Base-by-base conservation (phyloP, 2,113 vertebrate genomes). In the Neofelis nebulosa region DNA sequence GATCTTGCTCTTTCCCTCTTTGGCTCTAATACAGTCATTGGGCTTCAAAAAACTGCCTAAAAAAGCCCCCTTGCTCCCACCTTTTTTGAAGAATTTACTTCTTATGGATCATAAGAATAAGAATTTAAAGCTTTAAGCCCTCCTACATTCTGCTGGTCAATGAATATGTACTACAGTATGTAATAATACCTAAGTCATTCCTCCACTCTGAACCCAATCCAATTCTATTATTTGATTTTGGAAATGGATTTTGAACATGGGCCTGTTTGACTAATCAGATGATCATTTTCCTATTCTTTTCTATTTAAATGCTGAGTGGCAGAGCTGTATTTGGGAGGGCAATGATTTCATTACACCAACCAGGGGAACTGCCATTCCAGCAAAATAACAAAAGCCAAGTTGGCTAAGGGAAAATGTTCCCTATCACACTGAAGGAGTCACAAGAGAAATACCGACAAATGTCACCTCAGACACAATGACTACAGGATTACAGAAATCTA, bases 401-500 rank as follows among this genome's bases (percentile, higher is more conserved):
- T 98, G 98, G 97, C 97, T 94, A 89, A 91, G 79, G 84, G 89
- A 98, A 97, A 98, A 84, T 93, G 84, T 93, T 98, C 48, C 93
- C 95, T 97, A 61, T 74, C 76, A 96, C 69, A 79, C 73, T 74
- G 89, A 97, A 97, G 66, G 97, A 97, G 41, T 80, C 98, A 98
- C 97, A 92, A 36, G 97, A 99, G 98, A 98, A 98, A 98, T 97
- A 97, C 91, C n/a, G 91, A 97, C 94, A 92, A 98, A 98, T 98
- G 98, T 98, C 98, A 98, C 98, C 97, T 98, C 98, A 95, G 97
- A 98, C 89, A 98, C 97, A 98, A 84, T 95, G 98, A 98, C n/a
- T 45, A 96, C 97, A 98, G 98, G 98, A 98, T 99, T 99, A 98
- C 98, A 98, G 95, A 99, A 99, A 98, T 98, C 98, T 99, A 99